These are phyloP conservation scores for Callospermophilus lateralis DNA, from an alignment of 2,113 vertebrate species.

Conservation along the genomic window DNA sequence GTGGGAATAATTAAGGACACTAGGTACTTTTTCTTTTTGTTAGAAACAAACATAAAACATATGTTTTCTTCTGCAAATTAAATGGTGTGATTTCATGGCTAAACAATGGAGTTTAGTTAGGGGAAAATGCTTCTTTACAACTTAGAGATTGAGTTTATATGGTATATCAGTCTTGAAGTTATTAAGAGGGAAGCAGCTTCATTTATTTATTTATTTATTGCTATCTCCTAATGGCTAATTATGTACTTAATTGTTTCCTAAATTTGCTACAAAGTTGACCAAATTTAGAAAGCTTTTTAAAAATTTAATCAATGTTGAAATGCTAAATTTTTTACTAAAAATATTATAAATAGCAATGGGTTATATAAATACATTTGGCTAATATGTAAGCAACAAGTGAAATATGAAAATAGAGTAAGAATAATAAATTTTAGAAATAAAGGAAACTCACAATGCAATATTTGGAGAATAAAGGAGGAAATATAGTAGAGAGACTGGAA, in stretches of 20 bases:
- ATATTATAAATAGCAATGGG: background rate
- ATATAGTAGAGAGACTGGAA: background rate
- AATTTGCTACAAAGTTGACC: background rate
- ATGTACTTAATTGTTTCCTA: background rate
- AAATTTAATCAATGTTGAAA: background rate
- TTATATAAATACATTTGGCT: background rate
- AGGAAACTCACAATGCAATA: background rate
- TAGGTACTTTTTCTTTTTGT: background rate
- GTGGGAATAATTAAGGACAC: background rate
- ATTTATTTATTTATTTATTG: background rate
- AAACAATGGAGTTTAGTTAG: background rate
- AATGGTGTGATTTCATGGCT: background rate
- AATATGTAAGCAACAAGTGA: background rate
- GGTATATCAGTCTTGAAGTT: background rate
- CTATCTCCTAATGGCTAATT: background rate
- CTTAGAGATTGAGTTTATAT: background rate
- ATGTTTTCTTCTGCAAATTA: background rate
- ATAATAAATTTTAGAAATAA: constrained; percentile 36
- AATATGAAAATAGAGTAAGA: background rate
- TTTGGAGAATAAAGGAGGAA: background rate
- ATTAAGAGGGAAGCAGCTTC: background rate
- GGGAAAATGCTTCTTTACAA: constrained; percentile 32
- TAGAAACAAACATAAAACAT: background rate
- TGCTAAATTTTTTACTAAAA: background rate
- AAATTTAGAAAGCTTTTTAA: constrained; percentile 29